phyloP scores from a whole-genome alignment of 2,888 invertebrate species.

The Cryptocheilus praepositus region DNA sequence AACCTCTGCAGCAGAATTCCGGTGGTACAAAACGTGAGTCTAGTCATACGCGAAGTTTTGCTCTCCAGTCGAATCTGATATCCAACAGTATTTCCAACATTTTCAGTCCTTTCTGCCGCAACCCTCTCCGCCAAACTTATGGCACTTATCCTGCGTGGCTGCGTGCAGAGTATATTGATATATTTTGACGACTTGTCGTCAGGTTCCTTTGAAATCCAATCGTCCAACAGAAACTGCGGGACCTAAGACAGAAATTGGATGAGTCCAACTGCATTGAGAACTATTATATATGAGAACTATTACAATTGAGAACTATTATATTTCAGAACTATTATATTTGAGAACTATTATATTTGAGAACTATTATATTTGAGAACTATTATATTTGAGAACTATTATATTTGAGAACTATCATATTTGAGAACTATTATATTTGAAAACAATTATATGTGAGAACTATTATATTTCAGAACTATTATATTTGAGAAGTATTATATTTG shows the following conservation, averaged over 20 bases:
- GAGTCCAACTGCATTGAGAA: neutral
- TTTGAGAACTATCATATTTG: no score
- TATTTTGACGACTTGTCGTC: constrained; percentile 76
- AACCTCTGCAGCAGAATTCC: constrained; percentile 91
- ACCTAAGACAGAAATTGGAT: constrained; percentile 76
- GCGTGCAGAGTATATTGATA: constrained; percentile 92
- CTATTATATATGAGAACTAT: constrained; percentile 1
- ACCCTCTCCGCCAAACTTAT: constrained; percentile 95
- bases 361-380: no score
- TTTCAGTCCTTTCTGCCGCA: constrained; percentile 89
- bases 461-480: no score
- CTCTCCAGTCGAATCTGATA: constrained; percentile 88
- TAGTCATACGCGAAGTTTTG: constrained; percentile 85
- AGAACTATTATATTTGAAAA: no score
- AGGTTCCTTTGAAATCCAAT: constrained; percentile 82
- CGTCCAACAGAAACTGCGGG: constrained; percentile 95
- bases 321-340: no score
- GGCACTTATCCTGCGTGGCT: constrained; percentile 93
- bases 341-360: no score
- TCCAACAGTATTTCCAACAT: constrained; percentile 82
- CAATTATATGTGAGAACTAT: no score
- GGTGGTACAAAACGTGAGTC: constrained; percentile 94
- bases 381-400: no score
- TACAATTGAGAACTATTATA: no score
- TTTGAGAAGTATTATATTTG: no score